These are phyloP conservation scores for Cephalopachus bancanus DNA, from an alignment of 2,797 vertebrate species.

Conservation along the genomic window DNA sequence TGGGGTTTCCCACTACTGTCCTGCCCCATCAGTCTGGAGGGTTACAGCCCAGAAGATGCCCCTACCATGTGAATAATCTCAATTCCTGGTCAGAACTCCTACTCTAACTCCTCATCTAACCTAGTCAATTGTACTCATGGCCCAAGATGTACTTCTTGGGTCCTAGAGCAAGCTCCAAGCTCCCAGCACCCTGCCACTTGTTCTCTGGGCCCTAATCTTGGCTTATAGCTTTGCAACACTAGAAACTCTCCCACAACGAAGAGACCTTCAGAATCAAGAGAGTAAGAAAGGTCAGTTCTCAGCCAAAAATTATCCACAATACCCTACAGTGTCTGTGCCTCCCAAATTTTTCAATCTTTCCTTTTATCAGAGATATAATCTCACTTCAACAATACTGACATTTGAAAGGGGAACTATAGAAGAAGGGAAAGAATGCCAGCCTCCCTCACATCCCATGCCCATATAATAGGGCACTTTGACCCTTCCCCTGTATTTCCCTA, in stretches of 20 bases:
- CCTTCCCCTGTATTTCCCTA: not conserved
- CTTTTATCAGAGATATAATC: not conserved
- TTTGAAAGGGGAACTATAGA: not conserved
- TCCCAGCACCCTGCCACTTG: no score
- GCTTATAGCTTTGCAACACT: not conserved
- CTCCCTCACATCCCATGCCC: not conserved
- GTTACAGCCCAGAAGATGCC: not conserved
- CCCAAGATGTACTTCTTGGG: not conserved
- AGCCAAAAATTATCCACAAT: not conserved
- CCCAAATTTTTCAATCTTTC: not conserved
- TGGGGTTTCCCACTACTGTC: not conserved
- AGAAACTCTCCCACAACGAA: not conserved
- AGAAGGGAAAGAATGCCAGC: not conserved
- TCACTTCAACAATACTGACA: not conserved
- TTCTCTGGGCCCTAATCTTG: not conserved
- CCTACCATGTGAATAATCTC: not conserved
- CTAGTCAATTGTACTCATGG: not conserved
- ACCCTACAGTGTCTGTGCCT: no score
- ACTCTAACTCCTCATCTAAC: not conserved
- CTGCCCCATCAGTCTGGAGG: not conserved
- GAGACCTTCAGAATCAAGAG: not conserved
- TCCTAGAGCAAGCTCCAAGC: not conserved
- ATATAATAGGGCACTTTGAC: not conserved
- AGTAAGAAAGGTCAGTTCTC: not conserved
- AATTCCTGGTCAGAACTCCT: not conserved